phyloP scores from a whole-genome alignment of 1,140 invertebrate genomes.

The Drosophila rufa region DNA sequence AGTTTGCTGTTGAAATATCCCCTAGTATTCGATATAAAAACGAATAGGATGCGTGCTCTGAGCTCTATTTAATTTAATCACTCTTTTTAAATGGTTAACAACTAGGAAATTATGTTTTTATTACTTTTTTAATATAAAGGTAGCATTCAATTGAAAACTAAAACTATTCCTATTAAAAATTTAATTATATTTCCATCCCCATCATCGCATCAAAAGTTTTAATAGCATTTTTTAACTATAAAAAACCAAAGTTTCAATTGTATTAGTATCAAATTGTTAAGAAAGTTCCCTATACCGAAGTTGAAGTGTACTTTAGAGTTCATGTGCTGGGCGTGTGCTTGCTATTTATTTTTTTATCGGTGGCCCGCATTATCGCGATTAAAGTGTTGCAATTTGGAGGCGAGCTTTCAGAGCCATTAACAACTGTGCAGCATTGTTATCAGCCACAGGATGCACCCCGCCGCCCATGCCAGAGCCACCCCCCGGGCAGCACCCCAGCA shows the following conservation, averaged over 20 bases:
- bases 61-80: not conserved
- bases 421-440: constrained; percentile 73
- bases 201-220: not conserved
- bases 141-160: not conserved
- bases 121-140: not conserved
- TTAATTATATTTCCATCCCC: not conserved
- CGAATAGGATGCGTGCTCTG: accelerated
- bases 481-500: not conserved
- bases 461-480: not conserved
- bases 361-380: constrained; percentile 67
- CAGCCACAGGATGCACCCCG: constrained; percentile 49
- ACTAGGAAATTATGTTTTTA: not conserved
- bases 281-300: not conserved
- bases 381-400: constrained; percentile 70
- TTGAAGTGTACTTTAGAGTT: constrained; percentile 22
- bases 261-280: not conserved
- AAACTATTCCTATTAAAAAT: not conserved
- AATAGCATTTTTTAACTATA: not conserved
- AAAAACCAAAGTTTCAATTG: not conserved
- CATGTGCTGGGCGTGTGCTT: constrained; percentile 5
- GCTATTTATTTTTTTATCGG: constrained; percentile 45
- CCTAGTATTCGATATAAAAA: not conserved
- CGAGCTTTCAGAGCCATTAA: constrained; percentile 58
- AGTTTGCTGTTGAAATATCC: not conserved
- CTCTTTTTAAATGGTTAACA: not conserved